Conservation (phyloP, 2,888 invertebrate species). For the Polydrusus pterygomalis region DNA sequence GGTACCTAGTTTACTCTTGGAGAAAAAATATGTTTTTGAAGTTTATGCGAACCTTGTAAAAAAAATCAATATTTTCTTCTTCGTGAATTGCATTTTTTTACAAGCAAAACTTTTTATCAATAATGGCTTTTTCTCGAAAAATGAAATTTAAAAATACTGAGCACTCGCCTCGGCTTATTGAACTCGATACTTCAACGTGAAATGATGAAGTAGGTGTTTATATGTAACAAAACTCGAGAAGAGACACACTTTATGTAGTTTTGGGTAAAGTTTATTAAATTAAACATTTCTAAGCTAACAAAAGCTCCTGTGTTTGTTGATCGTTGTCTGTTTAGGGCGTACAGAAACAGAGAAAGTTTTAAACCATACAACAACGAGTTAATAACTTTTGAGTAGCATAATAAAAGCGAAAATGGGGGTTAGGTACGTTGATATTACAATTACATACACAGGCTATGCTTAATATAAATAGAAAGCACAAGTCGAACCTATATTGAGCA, state of each 20-base stretch:
- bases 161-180: no score
- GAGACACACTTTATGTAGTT: not conserved
- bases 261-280: slow-evolving; percentile 18
- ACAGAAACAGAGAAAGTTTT: slow-evolving; percentile 1
- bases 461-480: no score
- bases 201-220: slow-evolving; percentile 5
- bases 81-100: no score
- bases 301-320: not conserved
- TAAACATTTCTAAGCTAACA: slow-evolving; percentile 19
- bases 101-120: no score
- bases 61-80: no score
- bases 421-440: not conserved
- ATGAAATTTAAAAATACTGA: no score
- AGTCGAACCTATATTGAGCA: no score
- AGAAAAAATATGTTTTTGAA: no score
- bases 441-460: not conserved
- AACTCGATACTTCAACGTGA: no score
- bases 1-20: no score
- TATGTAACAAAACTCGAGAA: not conserved
- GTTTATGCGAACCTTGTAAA: no score
- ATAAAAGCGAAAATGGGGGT: not conserved
- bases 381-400: slow-evolving; percentile 4
- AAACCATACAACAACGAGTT: not conserved
- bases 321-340: slow-evolving; percentile 14
- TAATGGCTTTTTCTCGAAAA: no score